phyloP scores from a whole-genome alignment of 2,113 vertebrate genomes.

The Prochilodus magdalenae region DNA sequence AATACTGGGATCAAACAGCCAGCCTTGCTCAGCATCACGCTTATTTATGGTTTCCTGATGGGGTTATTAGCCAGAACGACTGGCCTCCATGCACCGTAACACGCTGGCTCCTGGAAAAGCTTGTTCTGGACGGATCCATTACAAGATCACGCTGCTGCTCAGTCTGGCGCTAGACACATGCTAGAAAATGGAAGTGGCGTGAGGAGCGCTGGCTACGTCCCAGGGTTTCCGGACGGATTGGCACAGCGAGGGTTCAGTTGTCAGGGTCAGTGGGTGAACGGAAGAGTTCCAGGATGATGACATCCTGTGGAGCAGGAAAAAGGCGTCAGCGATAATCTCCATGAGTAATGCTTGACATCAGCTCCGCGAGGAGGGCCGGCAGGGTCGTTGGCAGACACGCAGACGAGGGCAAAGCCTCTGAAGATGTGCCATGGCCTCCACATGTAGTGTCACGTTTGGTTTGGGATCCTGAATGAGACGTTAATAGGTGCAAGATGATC shows the following conservation, averaged over 20 bases:
- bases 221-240: constrained; percentile 25
- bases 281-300: constrained; percentile 55
- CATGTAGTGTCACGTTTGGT: too few species aligned
- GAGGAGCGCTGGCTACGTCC: not conserved
- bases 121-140: not conserved
- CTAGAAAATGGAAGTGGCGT: not conserved
- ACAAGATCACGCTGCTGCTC: not conserved
- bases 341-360: constrained; percentile 57
- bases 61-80: not conserved
- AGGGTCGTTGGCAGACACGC: not conserved
- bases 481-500: not conserved
- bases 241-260: constrained; percentile 46
- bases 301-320: constrained; percentile 61
- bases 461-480: not conserved
- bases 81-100: not conserved
- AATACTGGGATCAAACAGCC: not conserved
- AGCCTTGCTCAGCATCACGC: not conserved
- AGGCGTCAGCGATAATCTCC: constrained; percentile 59
- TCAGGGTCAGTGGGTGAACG: constrained; percentile 51
- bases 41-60: constrained; percentile 4
- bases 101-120: not conserved
- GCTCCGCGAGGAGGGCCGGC: constrained; percentile 47
- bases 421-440: not conserved
- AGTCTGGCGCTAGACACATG: not conserved
- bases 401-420: not conserved